Conservation (phyloP, 2,888 invertebrate species). For the Thera obeliscata region DNA sequence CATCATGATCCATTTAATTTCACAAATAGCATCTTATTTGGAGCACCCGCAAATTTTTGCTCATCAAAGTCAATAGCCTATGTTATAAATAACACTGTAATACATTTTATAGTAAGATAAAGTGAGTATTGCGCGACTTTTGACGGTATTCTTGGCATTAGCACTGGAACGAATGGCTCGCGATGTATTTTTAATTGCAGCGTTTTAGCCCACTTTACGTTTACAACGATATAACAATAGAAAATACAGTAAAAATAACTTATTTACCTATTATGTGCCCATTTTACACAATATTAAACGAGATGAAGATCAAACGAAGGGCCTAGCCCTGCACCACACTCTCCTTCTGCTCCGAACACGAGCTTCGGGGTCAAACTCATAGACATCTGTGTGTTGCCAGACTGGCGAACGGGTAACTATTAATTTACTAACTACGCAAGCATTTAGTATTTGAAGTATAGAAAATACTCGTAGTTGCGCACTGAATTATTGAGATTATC, state of each 20-base stretch:
- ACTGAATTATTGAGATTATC: conserved; percentile 25
- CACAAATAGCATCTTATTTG: conserved; percentile 41
- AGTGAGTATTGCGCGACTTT: conserved; percentile 76
- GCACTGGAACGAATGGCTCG: conserved; percentile 62
- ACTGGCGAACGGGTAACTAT: conserved; percentile 29
- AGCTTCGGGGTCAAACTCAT: conserved; percentile 85
- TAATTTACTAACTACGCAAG: conserved; percentile 11
- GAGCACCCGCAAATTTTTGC: conserved; percentile 42
- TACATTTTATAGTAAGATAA: conserved; percentile 65
- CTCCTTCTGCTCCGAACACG: conserved; percentile 81
- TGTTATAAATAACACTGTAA: conserved; percentile 70
- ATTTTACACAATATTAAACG: conserved; percentile 79
- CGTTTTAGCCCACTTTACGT: conserved; percentile 43
- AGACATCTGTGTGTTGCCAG: conserved; percentile 80
- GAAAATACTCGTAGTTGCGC: conserved; percentile 12
- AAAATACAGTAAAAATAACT: conserved; percentile 50
- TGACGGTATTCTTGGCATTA: conserved; percentile 80
- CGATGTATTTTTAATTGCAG: conserved; percentile 68
- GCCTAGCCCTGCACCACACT: conserved; percentile 82
- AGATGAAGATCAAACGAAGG: conserved; percentile 79
- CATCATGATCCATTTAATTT: conserved; percentile 57
- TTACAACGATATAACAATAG: conserved; percentile 34
- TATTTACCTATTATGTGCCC: conserved; percentile 84
- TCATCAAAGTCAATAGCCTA: conserved; percentile 49
- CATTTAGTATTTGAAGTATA: conserved; percentile 19